Evolutionary conservation across 2,888 invertebrate genomes (phyloP), one percentile per base, ranked within the genome.

Genomic region (Panopea generosa): DNA sequence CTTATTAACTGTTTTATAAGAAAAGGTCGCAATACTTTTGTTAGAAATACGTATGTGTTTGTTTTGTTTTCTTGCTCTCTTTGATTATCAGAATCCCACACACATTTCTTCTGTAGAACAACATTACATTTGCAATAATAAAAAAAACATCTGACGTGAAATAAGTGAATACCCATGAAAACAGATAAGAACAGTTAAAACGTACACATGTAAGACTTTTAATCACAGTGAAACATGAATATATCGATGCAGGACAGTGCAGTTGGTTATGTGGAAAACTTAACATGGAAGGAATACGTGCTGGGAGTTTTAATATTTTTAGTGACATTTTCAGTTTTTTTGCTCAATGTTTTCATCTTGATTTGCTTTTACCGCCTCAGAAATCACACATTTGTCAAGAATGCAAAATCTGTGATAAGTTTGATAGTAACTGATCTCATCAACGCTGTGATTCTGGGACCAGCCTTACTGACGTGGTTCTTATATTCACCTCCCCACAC

Each of bases 401-500:
- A 66, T 20, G 27, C 66, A 4, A 33, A 14, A n/a, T 20, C 66
- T 9, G 47, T 66, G 26, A 66, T 66, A 16, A 56, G 66, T 27
- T n/a, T 66, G 2, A 22, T 56, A 7, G 66, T 20, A 6, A 49
- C 66, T 9, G 66, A 66, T 38, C 49, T 66, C 2, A 29, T 55
- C 16, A 66, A 66, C 24, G 56, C 56, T 6, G 18, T 66, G 11
- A 56, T 66, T 14, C 55, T 56, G 14, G 55, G n/a, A 1, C 66
- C 66, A 1, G 47, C 66, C 1, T 47, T 66, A 16, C 16, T 66
- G 22, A 45, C 49, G 6, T 66, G 66, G 66, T 66, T 56, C 24
- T 22, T 66, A 11, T 0, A 33, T 2, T 14, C 55, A 0, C 66
- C 66, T 3, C 66, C 66, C 1, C n/a, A 56, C 49, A 29, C 16